A percentile compares a stretch with the other conserved stretches of the same genome.
These are phyloP conservation scores for Formica aserva DNA, from an alignment of 2,888 invertebrate species.

Conservation along the genomic window DNA sequence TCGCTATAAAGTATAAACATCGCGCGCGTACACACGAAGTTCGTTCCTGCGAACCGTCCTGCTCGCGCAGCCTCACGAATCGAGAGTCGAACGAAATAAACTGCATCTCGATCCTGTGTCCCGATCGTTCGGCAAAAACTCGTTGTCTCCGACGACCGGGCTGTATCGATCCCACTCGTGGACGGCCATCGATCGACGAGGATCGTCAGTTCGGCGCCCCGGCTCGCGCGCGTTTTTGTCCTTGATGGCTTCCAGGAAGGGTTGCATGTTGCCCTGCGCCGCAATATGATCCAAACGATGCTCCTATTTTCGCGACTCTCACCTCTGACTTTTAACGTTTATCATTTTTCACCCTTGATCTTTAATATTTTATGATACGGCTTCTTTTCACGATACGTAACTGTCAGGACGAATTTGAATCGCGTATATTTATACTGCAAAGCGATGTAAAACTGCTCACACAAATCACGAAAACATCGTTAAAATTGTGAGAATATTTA, in stretches of 20 bases:
- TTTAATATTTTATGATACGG: neutral
- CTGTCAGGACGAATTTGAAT: neutral
- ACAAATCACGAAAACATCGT: neutral
- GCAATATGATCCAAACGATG: neutral
- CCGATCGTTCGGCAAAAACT: constrained; percentile 82
- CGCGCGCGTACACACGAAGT: constrained; percentile 50
- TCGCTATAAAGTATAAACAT: constrained; percentile 82
- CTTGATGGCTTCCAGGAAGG: constrained; percentile 56
- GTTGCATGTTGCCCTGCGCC: neutral
- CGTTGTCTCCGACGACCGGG: constrained; percentile 81
- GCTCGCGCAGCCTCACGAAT: constrained; percentile 72
- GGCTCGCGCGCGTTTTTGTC: constrained; percentile 34
- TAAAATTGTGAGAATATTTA: neutral
- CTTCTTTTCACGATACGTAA: neutral
- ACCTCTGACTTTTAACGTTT: constrained; percentile 30
- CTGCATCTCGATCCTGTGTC: constrained; percentile 66
- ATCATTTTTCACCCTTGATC: neutral
- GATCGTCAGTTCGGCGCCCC: neutral
- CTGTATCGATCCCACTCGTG: constrained; percentile 71
- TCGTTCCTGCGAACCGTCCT: constrained; percentile 72
- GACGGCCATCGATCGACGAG: constrained; percentile 47
- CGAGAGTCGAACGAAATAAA: constrained; percentile 80
- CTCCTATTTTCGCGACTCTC: constrained; percentile 22
- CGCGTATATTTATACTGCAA: neutral
- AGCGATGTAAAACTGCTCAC: neutral